A percentile compares a stretch with the other conserved stretches of the same genome.
phyloP scores from a whole-genome alignment of 2,113 vertebrate species.

The Tamias sibiricus region DNA sequence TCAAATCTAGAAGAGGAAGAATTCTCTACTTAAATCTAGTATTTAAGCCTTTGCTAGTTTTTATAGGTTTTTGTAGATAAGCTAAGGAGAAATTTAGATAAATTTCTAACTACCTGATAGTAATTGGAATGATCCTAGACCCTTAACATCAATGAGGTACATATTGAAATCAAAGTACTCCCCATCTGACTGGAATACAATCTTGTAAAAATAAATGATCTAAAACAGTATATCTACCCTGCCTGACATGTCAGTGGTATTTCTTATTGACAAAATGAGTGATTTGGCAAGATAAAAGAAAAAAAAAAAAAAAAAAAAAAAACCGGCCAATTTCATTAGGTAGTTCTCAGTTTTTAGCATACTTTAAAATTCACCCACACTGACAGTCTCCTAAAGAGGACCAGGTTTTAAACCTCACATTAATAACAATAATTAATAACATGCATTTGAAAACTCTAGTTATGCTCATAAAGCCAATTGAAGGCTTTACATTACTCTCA shows the following conservation, averaged over 20 bases:
- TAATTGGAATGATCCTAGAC: constrained; percentile 48
- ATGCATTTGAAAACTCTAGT: constrained; percentile 65
- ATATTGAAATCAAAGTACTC: constrained; percentile 31
- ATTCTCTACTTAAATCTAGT: constrained; percentile 63
- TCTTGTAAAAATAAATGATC: constrained; percentile 67
- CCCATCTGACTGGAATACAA: constrained; percentile 55
- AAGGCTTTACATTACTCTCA: constrained; percentile 31
- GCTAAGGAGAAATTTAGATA: constrained; percentile 55
- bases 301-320: constrained; percentile 73
- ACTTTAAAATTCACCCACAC: constrained; percentile 70
- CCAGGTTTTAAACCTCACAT: constrained; percentile 66
- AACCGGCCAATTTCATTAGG: constrained; percentile 60
- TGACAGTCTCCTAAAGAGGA: constrained; percentile 66
- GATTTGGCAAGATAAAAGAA: constrained; percentile 54
- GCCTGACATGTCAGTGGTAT: constrained; percentile 26
- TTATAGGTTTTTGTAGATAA: constrained; percentile 61
- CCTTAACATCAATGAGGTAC: constrained; percentile 38
- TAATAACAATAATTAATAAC: constrained; percentile 60
- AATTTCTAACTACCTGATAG: background rate
- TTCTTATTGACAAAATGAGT: constrained; percentile 78
- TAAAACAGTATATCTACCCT: background rate
- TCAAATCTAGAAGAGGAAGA: constrained; percentile 70
- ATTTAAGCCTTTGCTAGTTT: constrained; percentile 52
- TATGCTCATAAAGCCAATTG: constrained; percentile 22
- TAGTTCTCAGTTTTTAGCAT: constrained; percentile 44